Evolutionary conservation across 1,140 invertebrate species (phyloP).

Genomic region (Phocides pigmalion): DNA sequence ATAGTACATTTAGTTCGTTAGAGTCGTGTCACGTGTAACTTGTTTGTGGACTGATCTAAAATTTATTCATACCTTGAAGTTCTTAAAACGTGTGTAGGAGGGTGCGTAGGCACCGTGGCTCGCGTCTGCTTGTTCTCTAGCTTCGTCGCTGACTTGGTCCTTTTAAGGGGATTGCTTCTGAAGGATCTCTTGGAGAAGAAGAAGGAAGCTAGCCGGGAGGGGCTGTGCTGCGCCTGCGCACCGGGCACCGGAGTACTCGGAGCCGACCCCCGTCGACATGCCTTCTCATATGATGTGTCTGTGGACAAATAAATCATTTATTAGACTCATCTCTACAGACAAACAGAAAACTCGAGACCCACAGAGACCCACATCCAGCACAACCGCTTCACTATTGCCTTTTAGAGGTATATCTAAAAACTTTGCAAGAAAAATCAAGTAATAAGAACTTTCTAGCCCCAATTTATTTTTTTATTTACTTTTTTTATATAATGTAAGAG

Average conservation of each 20-base stretch:
- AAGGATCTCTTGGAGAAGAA: constrained; percentile 96
- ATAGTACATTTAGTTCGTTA: too few relatives aligned
- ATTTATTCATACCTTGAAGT: constrained; percentile 85
- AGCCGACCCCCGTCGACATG: constrained; percentile 92
- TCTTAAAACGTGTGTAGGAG: constrained; percentile 84
- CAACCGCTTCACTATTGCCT: too few relatives aligned
- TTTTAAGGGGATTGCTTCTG: constrained; percentile 94
- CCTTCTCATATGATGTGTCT: constrained; percentile 96
- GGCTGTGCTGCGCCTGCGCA: constrained; percentile 74
- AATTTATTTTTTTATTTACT: too few relatives aligned
- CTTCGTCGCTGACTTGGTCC: constrained; percentile 96
- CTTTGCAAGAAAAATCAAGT: too few relatives aligned
- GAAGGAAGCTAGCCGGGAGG: constrained; percentile 86
- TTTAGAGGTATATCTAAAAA: too few relatives aligned
- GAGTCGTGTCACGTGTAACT: too few relatives aligned
- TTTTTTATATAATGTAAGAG: too few relatives aligned
- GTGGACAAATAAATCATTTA: constrained; percentile 72
- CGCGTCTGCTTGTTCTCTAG: constrained; percentile 87
- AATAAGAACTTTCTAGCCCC: too few relatives aligned
- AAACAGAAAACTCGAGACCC: too few relatives aligned
- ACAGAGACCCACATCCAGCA: too few relatives aligned
- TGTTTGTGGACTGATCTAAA: not conserved
- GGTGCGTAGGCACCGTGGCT: constrained; percentile 76
- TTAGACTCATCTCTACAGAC: not conserved
- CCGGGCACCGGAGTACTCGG: constrained; percentile 92